Evolutionary conservation across 2,113 vertebrate genomes (phyloP), one percentile per base, ranked within the genome.

Genomic region (Brachyhypopomus gauderio): DNA sequence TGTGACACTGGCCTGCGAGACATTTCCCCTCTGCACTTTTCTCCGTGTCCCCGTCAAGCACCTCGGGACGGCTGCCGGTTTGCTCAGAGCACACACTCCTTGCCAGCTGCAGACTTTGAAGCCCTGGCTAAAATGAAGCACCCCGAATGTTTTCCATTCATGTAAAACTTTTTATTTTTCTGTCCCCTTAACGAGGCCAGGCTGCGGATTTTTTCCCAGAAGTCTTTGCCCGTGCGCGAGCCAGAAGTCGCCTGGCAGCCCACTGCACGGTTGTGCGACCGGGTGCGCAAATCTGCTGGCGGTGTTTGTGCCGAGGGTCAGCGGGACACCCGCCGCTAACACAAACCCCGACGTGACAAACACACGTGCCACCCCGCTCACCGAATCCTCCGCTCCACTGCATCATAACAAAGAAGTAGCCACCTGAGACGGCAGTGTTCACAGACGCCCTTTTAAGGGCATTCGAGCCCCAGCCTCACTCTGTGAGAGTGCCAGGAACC

Each of bases 241-340:
- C 90, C 91, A 89, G 89, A 86, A 89, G 89, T 87, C 85, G 88
- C 84, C 81, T 83, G 87, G 86, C 85, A 86, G 83, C 75, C 87
- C 73, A 70, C 83, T 85, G 88, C 89, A 85, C 78, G 76, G 88
- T 88, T 87, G 89, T 89, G 91, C 12, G 45, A 52, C 45, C 14
- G 45, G 45, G 9, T 88, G 90, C 84, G 75, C 83, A 89, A 74
- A 73, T 72, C 77, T 83, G 77, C 80, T 73, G 80, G 80, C 58
- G 75, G 72, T 56, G 75, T 79, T 81, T 74, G 74, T 81, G 80
- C 73, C 12, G n/a, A 25, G 45, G 81, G 58, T 85, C 77, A 80
- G 67, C 48, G 77, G 77, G 84, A 74, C 59, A 83, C 59, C 55
- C n/a, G 63, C 77, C 67, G 77, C 81, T 78, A 66, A 45, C 63